Base-by-base conservation (phyloP, 2,888 invertebrate species). In the Dicyrtoma fusca region DNA sequence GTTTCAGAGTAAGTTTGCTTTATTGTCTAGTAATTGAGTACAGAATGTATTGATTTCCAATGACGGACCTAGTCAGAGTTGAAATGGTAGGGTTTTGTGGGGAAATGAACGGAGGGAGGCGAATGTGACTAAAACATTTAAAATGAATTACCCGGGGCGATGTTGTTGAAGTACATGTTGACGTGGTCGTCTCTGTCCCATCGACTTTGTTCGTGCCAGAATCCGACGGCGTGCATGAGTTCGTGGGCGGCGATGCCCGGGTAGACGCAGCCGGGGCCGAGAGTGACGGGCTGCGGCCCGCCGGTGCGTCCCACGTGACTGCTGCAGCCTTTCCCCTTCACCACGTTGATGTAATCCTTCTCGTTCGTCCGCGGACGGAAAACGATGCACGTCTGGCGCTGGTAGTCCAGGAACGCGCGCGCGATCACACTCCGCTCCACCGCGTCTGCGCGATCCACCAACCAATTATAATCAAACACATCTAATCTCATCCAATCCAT, bases 271-370 rank as follows among this genome's bases (percentile, higher is more conserved):
- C 83, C 83, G 6, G 76, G 73, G 0, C 82, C 82, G 66, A 87
- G 82, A 1, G 86, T 85, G 4, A 87, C 83, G 1, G 84, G 83
- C 79, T 87, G 87, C 42, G 83, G 83, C 0, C 87, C 86, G 0
- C 87, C 87, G 13, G 83, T 82, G 44, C 85, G 81, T 0, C 87
- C 87, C 14, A 87, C 85, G 65, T 84, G 83, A 71, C 87, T 87
- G 73, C 85, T 85, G 81, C 87, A 87, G 8, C 83, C 83, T 34
- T 79, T 79, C 49, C 82, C 82, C 57, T 81, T 81, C 17, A 80
- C 75, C 17, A 83, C 78, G 75, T 82, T 79, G 25, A 83, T 79
- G 73, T 82, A 83, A 64, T 83, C 82, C 1, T 49, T 47, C 61
- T 83, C 81, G 11, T 76, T 80, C 6, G 78, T 81, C 53, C 83